Evolutionary conservation across 1,140 invertebrate species (phyloP).

Genomic region (Proctacanthus coquilletti): DNA sequence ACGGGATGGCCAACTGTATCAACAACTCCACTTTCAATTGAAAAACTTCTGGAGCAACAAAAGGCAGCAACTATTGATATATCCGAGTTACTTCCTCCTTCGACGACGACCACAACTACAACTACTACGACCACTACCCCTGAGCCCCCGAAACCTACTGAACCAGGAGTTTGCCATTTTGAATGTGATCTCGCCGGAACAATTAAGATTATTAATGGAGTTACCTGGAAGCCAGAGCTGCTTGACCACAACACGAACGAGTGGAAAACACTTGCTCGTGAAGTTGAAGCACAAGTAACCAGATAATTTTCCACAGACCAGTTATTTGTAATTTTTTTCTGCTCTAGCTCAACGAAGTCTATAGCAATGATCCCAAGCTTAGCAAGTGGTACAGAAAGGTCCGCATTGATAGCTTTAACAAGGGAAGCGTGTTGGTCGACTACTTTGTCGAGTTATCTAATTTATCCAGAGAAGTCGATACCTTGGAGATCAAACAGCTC

Average conservation of each 20-base stretch:
- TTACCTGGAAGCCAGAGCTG: slow-evolving; percentile 70
- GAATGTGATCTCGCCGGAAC: slow-evolving; percentile 73
- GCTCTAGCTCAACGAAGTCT: slow-evolving; percentile 63
- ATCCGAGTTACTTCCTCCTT: slow-evolving; percentile 18
- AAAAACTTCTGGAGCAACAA: slow-evolving; percentile 57
- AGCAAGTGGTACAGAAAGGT: slow-evolving; percentile 72
- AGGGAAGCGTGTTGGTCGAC: slow-evolving; percentile 75
- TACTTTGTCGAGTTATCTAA: slow-evolving; percentile 71
- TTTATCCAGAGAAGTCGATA: slow-evolving; percentile 59
- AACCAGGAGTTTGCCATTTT: slow-evolving; percentile 57
- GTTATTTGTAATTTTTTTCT: too few relatives aligned
- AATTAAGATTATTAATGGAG: slow-evolving; percentile 63
- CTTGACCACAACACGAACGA: slow-evolving; percentile 72
- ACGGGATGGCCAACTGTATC: slow-evolving; percentile 75
- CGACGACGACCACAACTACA: slow-evolving; percentile 44
- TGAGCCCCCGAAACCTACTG: slow-evolving; percentile 53
- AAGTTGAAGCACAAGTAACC: slow-evolving; percentile 57
- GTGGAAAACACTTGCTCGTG: slow-evolving; percentile 65
- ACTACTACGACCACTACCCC: slow-evolving; percentile 64
- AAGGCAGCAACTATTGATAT: slow-evolving; percentile 38
- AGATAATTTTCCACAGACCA: neutral
- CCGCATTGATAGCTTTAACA: slow-evolving; percentile 72
- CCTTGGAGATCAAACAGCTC: slow-evolving; percentile 59
- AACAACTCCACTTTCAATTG: slow-evolving; percentile 68
- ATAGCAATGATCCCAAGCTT: slow-evolving; percentile 53